Conservation (phyloP, 1,140 invertebrate species). For the Triops longicaudatus region DNA sequence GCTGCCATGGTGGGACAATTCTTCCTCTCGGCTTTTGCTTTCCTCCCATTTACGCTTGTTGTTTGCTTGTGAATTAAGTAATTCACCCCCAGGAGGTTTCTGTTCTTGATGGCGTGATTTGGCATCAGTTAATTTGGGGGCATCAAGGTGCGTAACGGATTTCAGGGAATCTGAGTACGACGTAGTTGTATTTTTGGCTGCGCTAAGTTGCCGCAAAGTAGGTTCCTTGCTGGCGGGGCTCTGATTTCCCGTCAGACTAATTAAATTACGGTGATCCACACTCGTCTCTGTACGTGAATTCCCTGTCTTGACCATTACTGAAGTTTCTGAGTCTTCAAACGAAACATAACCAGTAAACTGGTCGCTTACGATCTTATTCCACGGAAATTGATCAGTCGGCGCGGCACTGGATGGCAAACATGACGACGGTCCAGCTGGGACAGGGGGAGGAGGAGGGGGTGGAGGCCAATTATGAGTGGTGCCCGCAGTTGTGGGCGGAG, state of each 20-base stretch:
- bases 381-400: background rate
- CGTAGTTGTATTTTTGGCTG: background rate
- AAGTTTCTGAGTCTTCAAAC: background rate
- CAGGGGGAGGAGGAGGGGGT: constrained; percentile 35
- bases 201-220: background rate
- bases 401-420: constrained; percentile 1
- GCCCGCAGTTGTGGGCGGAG: constrained; percentile 26
- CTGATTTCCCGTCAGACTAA: background rate
- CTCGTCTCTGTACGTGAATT: background rate
- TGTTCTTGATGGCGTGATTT: background rate
- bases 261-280: constrained; percentile 7
- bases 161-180: background rate
- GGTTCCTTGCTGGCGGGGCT: background rate
- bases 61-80: background rate
- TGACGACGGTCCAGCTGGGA: constrained; percentile 31
- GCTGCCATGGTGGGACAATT: background rate
- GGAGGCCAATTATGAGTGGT: constrained; percentile 32
- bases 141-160: background rate
- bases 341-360: background rate
- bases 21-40: background rate
- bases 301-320: background rate
- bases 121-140: background rate
- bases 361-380: background rate
- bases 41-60: background rate
- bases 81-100: background rate